Base-by-base conservation (phyloP, 2,888 invertebrate genomes). In the Drosophila flavopinicola region DNA sequence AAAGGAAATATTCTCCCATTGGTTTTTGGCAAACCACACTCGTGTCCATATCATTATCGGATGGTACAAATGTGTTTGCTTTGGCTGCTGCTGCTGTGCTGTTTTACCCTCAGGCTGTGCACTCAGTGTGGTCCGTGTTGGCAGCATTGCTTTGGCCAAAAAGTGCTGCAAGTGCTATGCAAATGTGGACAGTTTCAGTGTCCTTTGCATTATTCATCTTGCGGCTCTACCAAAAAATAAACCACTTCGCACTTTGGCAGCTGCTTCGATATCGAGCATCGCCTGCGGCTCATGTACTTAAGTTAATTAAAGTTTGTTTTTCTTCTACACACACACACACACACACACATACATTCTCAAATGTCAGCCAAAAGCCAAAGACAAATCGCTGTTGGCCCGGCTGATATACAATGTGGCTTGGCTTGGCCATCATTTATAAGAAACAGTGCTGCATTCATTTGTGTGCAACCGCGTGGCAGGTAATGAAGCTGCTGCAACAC, bases 301-400 rank as follows among this genome's bases (percentile, higher is more conserved):
- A 78, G 61, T 75, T 83, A 83, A 87, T 83, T 87, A 85, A 85
- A 85, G 72, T 66, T 56, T 69, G 65, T 65, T 61, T 64, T 70
- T 60, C 44, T 32, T 61, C 44, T 13, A 33, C 63, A 17, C 9
- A 3, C 10, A 53, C 57, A 51, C 27, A 7, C n/a, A 24, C 35
- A 27, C 9, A 3, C 10, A 53, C 57, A 51, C 27, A 7, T 15
- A 24, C 35, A 27, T n/a, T 49, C 25, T 3, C 33, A 51, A 61
- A 32, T 66, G 75, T 64, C 58, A 65, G 56, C 39, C 53, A 47
- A 44, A 70, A 70, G 51, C 63, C 65, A 73, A 61, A 59, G 79
- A 79, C 66, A 79, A 82, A 78, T 72, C 59, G 63, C 24, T 38
- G 67, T 49, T 42, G 17, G 57, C 29, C 23, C 9, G 56, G 10